Base-by-base conservation (phyloP, 2,888 invertebrate species). In the Rhamphomyia laevipes region DNA sequence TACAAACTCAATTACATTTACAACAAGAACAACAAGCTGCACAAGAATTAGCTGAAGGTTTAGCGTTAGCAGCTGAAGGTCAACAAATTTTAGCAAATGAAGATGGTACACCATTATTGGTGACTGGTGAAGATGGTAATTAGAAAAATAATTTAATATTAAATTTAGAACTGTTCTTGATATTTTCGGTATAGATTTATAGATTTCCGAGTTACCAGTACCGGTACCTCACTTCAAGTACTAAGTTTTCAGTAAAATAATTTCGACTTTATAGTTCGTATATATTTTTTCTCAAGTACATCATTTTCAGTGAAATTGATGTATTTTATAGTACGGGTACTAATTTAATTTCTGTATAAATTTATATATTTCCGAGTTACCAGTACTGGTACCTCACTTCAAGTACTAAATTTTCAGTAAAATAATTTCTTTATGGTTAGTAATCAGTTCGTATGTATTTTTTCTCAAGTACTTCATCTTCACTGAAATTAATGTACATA, bases 401-500 rank as follows among this genome's bases (percentile, higher is more conserved):
- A 21, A 21, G 21, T 21, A 21, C 6, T n/a, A n/a, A 21, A 4
- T 21, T 21, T 21, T 21, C 6, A 21, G 21, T 21, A 21, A 21
- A 21, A 21, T 21, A 21, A 4, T 21, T n/a, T n/a, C n/a, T n/a
- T 21, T 21, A 6, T 21, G n/a, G n/a, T n/a, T n/a, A n/a, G n/a
- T n/a, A n/a, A n/a, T n/a, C n/a, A 21, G 3, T 21, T 21, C 4
- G 4, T 21, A 21, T 21, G 6, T 4, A 4, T 21, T 21, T 21
- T 21, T 21, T 21, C 21, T 21, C n/a, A n/a, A n/a, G 81, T 45
- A 77, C 77, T 21, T 81, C 87, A 15, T 77, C 88, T 53, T 79
- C 86, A 61, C 86, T 88, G 38, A n/a, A n/a, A 81, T 86, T 1
- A 87, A 87, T 0, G 88, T 88, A n/a, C n/a, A n/a, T n/a, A 58